Evolutionary conservation across 2,888 invertebrate genomes (phyloP), one percentile per base, ranked within the genome.

Genomic region (Stegophylla sp.): DNA sequence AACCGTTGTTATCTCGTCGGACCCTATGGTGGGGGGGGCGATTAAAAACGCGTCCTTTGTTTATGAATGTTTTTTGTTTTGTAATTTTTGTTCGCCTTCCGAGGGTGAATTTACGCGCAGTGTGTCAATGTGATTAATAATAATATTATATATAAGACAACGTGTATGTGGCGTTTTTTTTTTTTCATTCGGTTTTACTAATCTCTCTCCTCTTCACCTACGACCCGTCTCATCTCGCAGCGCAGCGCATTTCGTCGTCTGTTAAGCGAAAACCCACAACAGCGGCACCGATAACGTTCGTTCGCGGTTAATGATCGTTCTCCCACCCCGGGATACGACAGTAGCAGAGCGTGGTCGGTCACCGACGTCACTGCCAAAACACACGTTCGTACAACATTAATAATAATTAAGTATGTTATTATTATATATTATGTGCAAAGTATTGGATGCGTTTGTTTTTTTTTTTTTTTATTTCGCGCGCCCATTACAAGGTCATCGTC

Each of bases 21-120:
- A 48, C 74, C 74, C 74, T 34, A 34, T 7, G 3, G 34, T 7
- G 4, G 23, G 17, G 17, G 4, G 23, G 17, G 17, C 28, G 45
- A 26, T 72, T 48, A 20, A 74, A 51, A 63, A 48, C 63, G 3
- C 20, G 10, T 74, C 74, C 63, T 51, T 63, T 74, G 74, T 74
- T 74, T 34, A 34, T 7, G 34, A 34, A 34, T 34, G 7, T 34
- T 34, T 5, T 34, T 74, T 74, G n/a, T n/a, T n/a, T n/a, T n/a
- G n/a, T n/a, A n/a, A n/a, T n/a, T 74, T 28, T 41, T 13, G 2
- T 28, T 17, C 28, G 61, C 17, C 28, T 15, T 5, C 28, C n/a
- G n/a, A 28, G 74, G 74, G 63, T 51, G 17, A 74, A 74, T 51
- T 74, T 12, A 23, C 20, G 20, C 13, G 13, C 1, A n/a, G n/a